These are phyloP conservation scores for Drosophila conformis DNA, from an alignment of 2,888 invertebrate species.

Conservation along the genomic window DNA sequence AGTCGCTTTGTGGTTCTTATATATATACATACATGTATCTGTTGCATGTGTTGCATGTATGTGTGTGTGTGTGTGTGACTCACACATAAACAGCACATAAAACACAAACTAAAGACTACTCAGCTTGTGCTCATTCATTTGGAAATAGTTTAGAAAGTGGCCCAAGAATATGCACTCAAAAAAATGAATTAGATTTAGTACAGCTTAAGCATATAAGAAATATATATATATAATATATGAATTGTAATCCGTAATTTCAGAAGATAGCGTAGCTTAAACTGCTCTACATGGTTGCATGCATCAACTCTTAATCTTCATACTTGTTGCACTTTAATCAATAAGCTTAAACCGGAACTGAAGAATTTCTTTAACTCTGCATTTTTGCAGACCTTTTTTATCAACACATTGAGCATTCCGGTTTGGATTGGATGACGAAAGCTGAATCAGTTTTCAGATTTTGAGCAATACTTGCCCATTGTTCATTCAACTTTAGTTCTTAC, in stretches of 20 bases:
- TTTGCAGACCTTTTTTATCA: neutral
- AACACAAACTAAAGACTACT: conserved; percentile 24
- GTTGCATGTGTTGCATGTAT: neutral
- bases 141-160: conserved; percentile 47
- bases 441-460: neutral
- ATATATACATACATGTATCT: neutral
- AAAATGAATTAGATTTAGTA: neutral
- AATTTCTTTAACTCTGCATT: neutral
- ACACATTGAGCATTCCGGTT: neutral
- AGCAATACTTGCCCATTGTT: neutral
- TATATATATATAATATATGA: too few relatives aligned
- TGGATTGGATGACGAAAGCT: too few relatives aligned
- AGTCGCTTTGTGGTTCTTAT: conserved; percentile 9
- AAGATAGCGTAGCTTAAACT: neutral
- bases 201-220: neutral
- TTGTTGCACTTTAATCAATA: conserved; percentile 1
- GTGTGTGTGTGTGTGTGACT: conserved; percentile 25
- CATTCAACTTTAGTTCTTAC: neutral
- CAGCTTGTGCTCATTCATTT: conserved; percentile 32
- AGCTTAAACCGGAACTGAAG: conserved; percentile 10
- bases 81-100: conserved; percentile 72
- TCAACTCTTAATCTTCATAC: conserved; percentile 6
- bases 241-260: neutral
- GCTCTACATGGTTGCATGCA: neutral
- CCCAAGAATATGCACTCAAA: conserved; percentile 13